phyloP scores from a whole-genome alignment of 2,113 vertebrate species.

The Mystacornis crossleyi region DNA sequence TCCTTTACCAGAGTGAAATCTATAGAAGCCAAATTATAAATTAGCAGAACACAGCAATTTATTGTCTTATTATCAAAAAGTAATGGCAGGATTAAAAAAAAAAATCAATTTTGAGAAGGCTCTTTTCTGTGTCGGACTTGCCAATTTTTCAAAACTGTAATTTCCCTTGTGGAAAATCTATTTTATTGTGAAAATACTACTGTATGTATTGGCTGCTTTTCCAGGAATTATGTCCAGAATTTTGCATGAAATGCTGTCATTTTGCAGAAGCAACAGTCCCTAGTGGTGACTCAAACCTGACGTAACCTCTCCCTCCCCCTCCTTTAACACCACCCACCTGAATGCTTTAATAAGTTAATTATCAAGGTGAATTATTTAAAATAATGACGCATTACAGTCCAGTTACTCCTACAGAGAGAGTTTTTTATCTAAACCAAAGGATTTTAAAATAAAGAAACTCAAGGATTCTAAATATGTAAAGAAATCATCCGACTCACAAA shows the following conservation, averaged over 20 bases:
- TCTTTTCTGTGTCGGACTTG: neutral
- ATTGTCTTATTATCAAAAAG: conserved; percentile 3
- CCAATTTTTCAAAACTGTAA: neutral
- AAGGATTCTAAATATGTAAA: neutral
- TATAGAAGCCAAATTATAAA: neutral
- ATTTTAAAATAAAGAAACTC: neutral
- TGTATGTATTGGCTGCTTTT: neutral
- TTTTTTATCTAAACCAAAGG: neutral
- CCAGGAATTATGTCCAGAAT: neutral
- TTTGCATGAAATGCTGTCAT: neutral
- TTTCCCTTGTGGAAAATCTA: conserved; percentile 22
- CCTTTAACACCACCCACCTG: neutral
- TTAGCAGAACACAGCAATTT: neutral
- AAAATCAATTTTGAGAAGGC: neutral
- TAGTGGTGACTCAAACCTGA: neutral
- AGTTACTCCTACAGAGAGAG: neutral
- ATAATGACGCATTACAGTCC: neutral
- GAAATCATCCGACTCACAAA: neutral
- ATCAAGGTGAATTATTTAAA: neutral
- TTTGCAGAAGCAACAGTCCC: neutral
- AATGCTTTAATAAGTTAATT: neutral
- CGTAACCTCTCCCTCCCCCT: neutral
- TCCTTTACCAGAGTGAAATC: neutral
- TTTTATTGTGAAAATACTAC: neutral
- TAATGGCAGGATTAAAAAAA: neutral